Percentiles rank a stretch among this genome's conserved stretches.
Conservation (phyloP, 2,797 vertebrate species). For the Manis javanica region DNA sequence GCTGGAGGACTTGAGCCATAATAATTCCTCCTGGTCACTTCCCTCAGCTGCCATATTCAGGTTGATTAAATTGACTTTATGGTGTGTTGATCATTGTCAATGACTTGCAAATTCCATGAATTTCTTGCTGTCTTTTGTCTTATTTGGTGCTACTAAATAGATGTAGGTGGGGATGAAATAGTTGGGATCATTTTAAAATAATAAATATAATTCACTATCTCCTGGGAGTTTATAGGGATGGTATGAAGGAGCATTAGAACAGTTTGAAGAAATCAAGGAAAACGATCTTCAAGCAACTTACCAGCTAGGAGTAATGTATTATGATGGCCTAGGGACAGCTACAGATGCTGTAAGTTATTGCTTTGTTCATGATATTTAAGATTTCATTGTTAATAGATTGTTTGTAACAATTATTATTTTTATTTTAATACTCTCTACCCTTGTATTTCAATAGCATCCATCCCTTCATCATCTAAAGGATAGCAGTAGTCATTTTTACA, state of each 20-base stretch:
- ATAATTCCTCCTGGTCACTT: neutral
- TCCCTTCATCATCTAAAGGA: neutral
- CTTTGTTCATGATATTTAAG: neutral
- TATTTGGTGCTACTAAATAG: neutral
- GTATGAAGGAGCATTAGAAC: conserved; percentile 86
- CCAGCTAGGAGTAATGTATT: conserved; percentile 91
- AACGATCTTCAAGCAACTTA: conserved; percentile 89
- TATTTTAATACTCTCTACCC: conserved; percentile 19
- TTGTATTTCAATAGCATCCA: neutral
- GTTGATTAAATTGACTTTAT: neutral
- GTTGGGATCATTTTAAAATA: conserved; percentile 27
- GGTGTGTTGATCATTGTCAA: neutral
- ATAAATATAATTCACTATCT: conserved; percentile 43
- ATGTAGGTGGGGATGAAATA: neutral
- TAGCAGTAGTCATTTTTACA: neutral
- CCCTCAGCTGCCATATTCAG: neutral
- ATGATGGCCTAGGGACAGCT: conserved; percentile 88
- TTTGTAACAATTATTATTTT: neutral
- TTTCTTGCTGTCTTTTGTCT: neutral
- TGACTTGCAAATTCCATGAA: neutral
- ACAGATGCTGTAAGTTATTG: conserved; percentile 86
- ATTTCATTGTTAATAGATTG: neutral
- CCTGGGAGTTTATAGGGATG: conserved; percentile 84
- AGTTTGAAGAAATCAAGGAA: conserved; percentile 89
- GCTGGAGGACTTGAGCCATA: neutral